These are phyloP conservation scores for Luperina nickerlii DNA, from an alignment of 2,888 invertebrate species.

Conservation along the genomic window DNA sequence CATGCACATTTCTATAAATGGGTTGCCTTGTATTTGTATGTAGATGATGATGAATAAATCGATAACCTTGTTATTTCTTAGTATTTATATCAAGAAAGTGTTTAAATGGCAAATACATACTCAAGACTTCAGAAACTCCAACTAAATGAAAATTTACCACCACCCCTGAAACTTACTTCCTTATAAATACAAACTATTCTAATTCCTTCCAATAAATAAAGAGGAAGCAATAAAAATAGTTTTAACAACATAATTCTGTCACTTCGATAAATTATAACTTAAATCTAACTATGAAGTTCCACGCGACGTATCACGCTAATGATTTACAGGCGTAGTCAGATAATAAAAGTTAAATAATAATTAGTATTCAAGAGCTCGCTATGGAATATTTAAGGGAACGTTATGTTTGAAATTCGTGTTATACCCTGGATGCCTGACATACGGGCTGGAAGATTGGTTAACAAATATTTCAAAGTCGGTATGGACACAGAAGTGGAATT, in stretches of 20 bases:
- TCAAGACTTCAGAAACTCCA: background rate
- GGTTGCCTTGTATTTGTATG: background rate
- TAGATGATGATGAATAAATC: too few species aligned
- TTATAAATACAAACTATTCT: slow-evolving; percentile 34
- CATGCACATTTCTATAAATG: too few species aligned
- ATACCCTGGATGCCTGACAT: slow-evolving; percentile 63
- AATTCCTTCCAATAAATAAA: slow-evolving; percentile 39
- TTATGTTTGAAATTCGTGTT: slow-evolving; percentile 73
- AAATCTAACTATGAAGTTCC: slow-evolving; percentile 51
- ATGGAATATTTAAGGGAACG: slow-evolving; percentile 74
- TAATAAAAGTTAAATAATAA: slow-evolving; percentile 69
- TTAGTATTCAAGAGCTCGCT: slow-evolving; percentile 78
- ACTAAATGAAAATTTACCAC: background rate
- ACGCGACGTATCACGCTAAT: slow-evolving; percentile 56
- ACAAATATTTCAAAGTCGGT: background rate
- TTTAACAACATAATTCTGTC: slow-evolving; percentile 63
- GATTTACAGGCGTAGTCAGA: slow-evolving; percentile 56
- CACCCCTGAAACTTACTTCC: slow-evolving; percentile 13
- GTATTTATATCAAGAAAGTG: background rate
- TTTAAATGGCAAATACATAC: background rate
- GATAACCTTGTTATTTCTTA: background rate
- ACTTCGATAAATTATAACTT: slow-evolving; percentile 58
- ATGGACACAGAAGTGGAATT: too few species aligned
- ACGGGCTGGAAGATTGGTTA: slow-evolving; percentile 29
- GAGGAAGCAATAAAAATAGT: slow-evolving; percentile 56